Conservation (phyloP, 2,113 vertebrate genomes). For the Aldabrachelys gigantea region DNA sequence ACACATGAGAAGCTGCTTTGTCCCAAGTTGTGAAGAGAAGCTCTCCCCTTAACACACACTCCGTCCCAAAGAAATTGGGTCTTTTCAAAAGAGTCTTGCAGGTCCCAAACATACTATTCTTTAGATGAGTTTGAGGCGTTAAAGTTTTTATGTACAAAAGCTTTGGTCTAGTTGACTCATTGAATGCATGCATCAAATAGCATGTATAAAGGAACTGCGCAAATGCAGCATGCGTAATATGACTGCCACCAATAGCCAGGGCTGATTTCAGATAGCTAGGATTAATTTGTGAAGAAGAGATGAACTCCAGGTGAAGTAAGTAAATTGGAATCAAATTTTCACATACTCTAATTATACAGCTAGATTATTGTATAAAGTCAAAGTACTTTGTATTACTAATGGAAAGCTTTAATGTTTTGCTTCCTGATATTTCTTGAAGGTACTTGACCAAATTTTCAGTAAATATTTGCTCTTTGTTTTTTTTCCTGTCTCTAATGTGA, state of each 20-base stretch:
- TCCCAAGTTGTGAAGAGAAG: rapidly evolving
- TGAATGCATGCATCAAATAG: neutral
- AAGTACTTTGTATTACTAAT: neutral
- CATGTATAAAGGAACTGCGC: neutral
- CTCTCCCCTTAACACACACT: no score
- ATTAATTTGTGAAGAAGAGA: neutral
- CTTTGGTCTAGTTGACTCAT: neutral
- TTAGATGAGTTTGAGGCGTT: neutral
- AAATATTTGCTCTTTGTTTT: neutral
- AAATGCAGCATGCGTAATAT: neutral
- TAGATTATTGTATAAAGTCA: neutral
- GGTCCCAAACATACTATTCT: neutral
- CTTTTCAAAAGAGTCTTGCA: rapidly evolving
- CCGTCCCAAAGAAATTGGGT: neutral
- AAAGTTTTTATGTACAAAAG: neutral
- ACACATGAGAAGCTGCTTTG: neutral
- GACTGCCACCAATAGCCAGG: neutral
- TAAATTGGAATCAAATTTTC: neutral
- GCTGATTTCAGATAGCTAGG: neutral
- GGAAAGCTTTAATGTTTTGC: neutral
- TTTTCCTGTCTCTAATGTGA: neutral
- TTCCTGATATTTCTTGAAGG: neutral
- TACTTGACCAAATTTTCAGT: neutral
- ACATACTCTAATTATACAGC: neutral
- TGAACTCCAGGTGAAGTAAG: neutral